Base-by-base conservation (phyloP, 1,140 invertebrate species). In the Megathymus violae region DNA sequence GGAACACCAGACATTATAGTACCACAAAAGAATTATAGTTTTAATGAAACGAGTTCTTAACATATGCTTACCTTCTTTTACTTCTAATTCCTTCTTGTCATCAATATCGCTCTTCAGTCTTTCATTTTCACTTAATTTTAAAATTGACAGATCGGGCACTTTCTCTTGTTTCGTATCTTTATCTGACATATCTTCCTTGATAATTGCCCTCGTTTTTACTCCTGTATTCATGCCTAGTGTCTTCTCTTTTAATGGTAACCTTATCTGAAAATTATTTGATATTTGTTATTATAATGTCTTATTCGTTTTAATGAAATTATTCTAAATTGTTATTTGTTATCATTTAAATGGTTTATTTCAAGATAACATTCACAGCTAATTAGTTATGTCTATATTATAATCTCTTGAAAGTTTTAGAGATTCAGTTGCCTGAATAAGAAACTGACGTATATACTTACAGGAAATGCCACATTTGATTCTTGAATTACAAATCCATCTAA, bases 401-500 rank as follows among this genome's bases (percentile, higher is more conserved):
- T n/a, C n/a, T n/a, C n/a, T n/a, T n/a, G n/a, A n/a, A n/a, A n/a
- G n/a, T n/a, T n/a, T n/a, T n/a, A n/a, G n/a, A n/a, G n/a, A n/a
- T n/a, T n/a, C n/a, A n/a, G n/a, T n/a, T n/a, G n/a, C n/a, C n/a
- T n/a, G n/a, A n/a, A n/a, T n/a, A n/a, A n/a, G n/a, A n/a, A n/a
- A n/a, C n/a, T n/a, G 43, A 47, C 48, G 6, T 22, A 15, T 52
- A 11, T 65, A 85, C 88, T 84, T 76, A 90, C 88, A 40, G 85
- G 84, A 66, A 90, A 90, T 4, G 88, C 81, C 4, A 84, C 65
- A 71, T 87, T 90, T 9, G 88, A 90, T 47, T 90, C 88, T 48
- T 90, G 88, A 43, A 90, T 90, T 6, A 90, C 85, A 50, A 82
- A 86, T 7, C 88, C 88, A 36, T 88, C 88, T 7, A 90, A 62